phyloP scores from a whole-genome alignment of 2,797 vertebrate species.

The Acipenser oxyrinchus region DNA sequence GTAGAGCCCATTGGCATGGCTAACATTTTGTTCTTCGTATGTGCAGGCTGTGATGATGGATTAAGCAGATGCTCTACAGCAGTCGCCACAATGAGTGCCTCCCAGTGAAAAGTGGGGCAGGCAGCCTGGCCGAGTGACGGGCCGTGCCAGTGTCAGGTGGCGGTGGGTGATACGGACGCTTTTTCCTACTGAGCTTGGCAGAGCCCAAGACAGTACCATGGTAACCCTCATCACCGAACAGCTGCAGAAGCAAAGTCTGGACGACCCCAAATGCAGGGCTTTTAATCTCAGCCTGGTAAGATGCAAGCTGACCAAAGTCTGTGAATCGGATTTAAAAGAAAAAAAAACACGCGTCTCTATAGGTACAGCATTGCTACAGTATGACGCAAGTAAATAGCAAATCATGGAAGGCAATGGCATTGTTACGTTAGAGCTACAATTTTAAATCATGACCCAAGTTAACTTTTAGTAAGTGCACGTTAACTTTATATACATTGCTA shows the following conservation, averaged over 20 bases:
- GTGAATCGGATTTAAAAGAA: too few species aligned
- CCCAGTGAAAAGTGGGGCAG: conserved; percentile 30
- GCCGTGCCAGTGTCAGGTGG: conserved; percentile 18
- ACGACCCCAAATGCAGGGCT: conserved; percentile 66
- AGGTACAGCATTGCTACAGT: too few species aligned
- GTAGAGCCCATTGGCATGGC: too few species aligned
- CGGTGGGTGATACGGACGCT: conserved; percentile 28
- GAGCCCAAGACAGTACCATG: conserved; percentile 63
- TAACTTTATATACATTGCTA: too few species aligned
- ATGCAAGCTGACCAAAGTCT: conserved; percentile 1
- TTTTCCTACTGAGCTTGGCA: conserved; percentile 22
- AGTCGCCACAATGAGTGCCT: not conserved
- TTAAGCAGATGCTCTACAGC: too few species aligned
- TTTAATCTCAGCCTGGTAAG: conserved; percentile 72
- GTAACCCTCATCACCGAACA: conserved; percentile 67
- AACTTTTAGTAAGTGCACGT: too few species aligned
- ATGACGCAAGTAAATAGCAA: too few species aligned
- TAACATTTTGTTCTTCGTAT: conserved; percentile 25
- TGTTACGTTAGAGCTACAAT: too few species aligned
- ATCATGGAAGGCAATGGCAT: too few species aligned
- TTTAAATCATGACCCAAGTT: too few species aligned
- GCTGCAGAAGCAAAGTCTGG: conserved; percentile 75
- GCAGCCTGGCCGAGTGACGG: conserved; percentile 41
- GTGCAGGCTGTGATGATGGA: conserved; percentile 20
- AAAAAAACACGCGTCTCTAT: too few species aligned